These are phyloP conservation scores for Eulemur mongoz DNA, from an alignment of 2,797 vertebrate species.

Conservation along the genomic window DNA sequence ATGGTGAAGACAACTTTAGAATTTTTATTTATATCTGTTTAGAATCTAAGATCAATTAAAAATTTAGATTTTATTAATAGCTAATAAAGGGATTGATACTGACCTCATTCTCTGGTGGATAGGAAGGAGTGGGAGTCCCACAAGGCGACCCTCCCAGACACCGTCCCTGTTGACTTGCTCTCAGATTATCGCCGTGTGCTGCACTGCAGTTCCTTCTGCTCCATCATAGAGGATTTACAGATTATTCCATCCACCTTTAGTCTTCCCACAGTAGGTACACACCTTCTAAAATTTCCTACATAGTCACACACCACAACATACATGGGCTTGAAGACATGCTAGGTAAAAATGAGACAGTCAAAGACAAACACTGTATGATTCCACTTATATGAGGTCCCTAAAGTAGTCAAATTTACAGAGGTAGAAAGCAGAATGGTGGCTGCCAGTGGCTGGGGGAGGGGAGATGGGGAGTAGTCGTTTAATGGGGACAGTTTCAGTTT, in stretches of 20 bases:
- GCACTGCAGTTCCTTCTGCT: accelerated
- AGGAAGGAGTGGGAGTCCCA: background rate
- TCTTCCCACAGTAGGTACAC: background rate
- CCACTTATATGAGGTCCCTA: background rate
- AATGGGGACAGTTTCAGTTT: background rate
- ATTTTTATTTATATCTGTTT: background rate
- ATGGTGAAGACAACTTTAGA: background rate
- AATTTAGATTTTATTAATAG: background rate
- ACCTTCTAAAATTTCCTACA: background rate
- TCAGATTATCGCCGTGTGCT: accelerated
- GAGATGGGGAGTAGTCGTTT: accelerated
- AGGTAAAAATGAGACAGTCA: background rate
- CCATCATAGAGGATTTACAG: background rate
- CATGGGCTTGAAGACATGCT: background rate
- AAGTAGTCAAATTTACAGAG: background rate
- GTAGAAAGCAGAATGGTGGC: background rate
- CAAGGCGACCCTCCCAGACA: too few species aligned
- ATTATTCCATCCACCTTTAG: background rate
- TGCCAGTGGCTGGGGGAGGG: accelerated
- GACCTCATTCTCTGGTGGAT: background rate
- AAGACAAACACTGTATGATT: background rate
- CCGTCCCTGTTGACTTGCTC: background rate
- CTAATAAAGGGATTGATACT: background rate
- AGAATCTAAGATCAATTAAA: background rate
- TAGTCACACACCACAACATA: background rate